Base-by-base conservation (phyloP, 2,113 vertebrate genomes). In the Hepsetus odoe region DNA sequence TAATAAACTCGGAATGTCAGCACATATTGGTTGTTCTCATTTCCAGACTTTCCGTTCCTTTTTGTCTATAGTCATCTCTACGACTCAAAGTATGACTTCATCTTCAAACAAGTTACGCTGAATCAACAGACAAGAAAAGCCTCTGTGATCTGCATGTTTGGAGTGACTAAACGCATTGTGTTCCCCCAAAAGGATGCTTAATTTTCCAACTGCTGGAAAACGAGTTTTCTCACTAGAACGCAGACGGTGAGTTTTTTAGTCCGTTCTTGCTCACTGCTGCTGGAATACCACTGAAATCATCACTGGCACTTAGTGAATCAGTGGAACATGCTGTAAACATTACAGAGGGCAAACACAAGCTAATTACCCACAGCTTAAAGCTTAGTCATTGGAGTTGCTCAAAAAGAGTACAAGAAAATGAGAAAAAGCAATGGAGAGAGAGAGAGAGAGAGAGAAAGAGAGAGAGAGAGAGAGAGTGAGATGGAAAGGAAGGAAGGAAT, bases 271-370 rank as follows among this genome's bases (percentile, higher is more conserved):
- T 90, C 85, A 90, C 85, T 85, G 79, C 56, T 0, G 38, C 86
- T 88, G 86, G 89, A 94, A 93, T 89, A 89, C 87, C 90, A 84
- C 79, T 76, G 77, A 85, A 92, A 84, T 89, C 86, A 89, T 89
- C 90, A 90, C 83, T 89, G 84, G 82, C 80, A 88, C 90, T 89
- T 90, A 83, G 77, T 85, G 86, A 94, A 93, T 92, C 92, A 88
- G 46, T 53, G 91, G 89, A 88, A 91, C 89, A 92, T 86, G 86
- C 76, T 91, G 75, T 84, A 85, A 89, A 90, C 91, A 92, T 88
- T 82, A 91, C 86, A 86, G 80, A 80, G 83, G 76, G 75, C 59
- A 82, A 87, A 86, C 83, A 82, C 82, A 79, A 85, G 80, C 46
- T 80, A 78, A 85, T 89, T 87, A 80, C 77, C 86, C 81, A 87